Evolutionary conservation across 2,113 vertebrate species (phyloP).

Genomic region (Mesitornis unicolor): DNA sequence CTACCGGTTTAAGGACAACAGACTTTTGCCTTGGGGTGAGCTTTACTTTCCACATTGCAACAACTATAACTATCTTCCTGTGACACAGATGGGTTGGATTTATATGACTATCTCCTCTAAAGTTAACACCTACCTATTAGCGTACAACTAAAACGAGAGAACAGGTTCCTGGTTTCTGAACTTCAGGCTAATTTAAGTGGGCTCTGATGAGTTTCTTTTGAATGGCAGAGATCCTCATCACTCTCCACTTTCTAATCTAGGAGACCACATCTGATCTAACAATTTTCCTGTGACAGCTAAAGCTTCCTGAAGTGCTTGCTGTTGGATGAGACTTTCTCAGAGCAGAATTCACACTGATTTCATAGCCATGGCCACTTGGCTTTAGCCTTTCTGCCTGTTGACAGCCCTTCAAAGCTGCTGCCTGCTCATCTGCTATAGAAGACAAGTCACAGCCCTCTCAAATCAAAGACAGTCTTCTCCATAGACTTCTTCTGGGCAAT

Average conservation of each 20-base stretch:
- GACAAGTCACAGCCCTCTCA: neutral
- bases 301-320: neutral
- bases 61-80: neutral
- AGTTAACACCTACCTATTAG: neutral
- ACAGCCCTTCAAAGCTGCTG: neutral
- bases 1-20: neutral
- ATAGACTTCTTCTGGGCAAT: neutral
- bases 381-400: neutral
- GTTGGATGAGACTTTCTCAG: neutral
- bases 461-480: neutral
- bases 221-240: neutral
- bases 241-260: neutral
- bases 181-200: neutral
- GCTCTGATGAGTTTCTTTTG: neutral
- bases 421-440: neutral
- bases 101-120: neutral
- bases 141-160: neutral
- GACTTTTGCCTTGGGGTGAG: neutral
- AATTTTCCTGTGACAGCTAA: neutral
- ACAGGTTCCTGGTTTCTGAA: neutral
- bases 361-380: neutral
- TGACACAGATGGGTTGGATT: neutral
- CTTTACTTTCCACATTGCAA: neutral
- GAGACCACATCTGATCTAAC: neutral
- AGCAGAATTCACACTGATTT: neutral